These are phyloP conservation scores for Megaustenia siamemsis DNA, from an alignment of 2,888 invertebrate genomes.

Conservation along the genomic window DNA sequence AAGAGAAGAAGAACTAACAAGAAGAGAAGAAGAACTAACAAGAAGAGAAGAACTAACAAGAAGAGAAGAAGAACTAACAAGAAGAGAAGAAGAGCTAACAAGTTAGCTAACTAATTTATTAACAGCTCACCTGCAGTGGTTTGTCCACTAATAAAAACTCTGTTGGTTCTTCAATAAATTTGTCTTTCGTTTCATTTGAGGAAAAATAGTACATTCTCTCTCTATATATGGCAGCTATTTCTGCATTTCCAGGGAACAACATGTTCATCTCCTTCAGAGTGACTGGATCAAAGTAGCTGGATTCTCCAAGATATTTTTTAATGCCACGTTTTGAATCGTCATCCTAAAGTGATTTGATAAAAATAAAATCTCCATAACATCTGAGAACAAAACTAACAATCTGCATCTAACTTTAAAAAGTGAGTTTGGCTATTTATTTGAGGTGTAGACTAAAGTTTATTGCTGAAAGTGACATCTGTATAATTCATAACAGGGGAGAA, in stretches of 20 bases:
- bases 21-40: too few species aligned
- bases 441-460: too few species aligned
- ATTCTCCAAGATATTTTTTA: constrained; percentile 79
- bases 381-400: too few species aligned
- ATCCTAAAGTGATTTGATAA: constrained; percentile 66
- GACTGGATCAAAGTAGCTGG: constrained; percentile 80
- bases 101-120: background rate
- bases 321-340: constrained; percentile 76
- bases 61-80: too few species aligned
- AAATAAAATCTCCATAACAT: too few species aligned
- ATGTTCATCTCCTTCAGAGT: constrained; percentile 75
- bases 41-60: too few species aligned
- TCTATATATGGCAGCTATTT: constrained; percentile 76
- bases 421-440: too few species aligned
- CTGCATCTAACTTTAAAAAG: too few species aligned
- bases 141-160: constrained; percentile 71
- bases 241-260: constrained; percentile 79
- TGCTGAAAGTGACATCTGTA: too few species aligned
- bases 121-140: constrained; percentile 72
- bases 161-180: constrained; percentile 76
- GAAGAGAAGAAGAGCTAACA: too few species aligned
- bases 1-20: too few species aligned
- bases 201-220: constrained; percentile 79
- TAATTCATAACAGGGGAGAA: too few species aligned
- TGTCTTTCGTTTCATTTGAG: constrained; percentile 73